Conservation (phyloP, 1,140 invertebrate species). For the Mercenaria mercenaria region DNA sequence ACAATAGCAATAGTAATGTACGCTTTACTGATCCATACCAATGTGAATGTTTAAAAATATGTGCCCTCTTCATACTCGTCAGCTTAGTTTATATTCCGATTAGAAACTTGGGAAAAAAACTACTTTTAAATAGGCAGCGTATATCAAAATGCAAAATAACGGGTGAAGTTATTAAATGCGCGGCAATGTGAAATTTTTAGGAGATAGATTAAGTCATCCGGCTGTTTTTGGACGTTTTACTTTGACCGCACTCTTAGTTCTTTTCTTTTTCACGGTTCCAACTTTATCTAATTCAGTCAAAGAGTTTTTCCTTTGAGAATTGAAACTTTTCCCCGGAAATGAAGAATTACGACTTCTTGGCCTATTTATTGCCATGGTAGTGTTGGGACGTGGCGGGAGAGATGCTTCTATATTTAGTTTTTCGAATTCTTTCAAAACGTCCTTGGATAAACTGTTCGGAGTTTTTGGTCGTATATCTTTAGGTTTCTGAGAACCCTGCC, state of each 20-base stretch:
- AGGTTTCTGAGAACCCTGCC: constrained; percentile 71
- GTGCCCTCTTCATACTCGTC: too few relatives aligned
- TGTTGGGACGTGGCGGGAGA: constrained; percentile 67
- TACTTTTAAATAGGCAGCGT: too few relatives aligned
- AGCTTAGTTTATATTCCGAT: too few relatives aligned
- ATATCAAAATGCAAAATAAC: too few relatives aligned
- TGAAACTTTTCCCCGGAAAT: constrained; percentile 79
- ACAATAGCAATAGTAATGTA: too few relatives aligned
- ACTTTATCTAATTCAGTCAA: constrained; percentile 74
- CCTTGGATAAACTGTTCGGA: constrained; percentile 39
- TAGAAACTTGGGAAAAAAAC: too few relatives aligned
- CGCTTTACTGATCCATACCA: too few relatives aligned
- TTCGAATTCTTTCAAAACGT: constrained; percentile 75
- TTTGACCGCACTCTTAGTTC: constrained; percentile 4
- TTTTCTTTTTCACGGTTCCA: constrained; percentile 32
- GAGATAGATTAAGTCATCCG: background rate
- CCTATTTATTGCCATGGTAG: constrained; percentile 55
- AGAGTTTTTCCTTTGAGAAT: constrained; percentile 79
- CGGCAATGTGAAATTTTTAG: too few relatives aligned
- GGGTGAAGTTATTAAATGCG: too few relatives aligned
- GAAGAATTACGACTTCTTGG: constrained; percentile 76
- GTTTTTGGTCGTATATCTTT: constrained; percentile 75
- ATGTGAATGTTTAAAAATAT: too few relatives aligned
- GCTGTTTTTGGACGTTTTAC: constrained; percentile 64
- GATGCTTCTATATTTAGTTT: constrained; percentile 76